Evolutionary conservation across 1,140 invertebrate genomes (phyloP), one percentile per base, ranked within the genome.

Genomic region (Drosophila mauritiana): DNA sequence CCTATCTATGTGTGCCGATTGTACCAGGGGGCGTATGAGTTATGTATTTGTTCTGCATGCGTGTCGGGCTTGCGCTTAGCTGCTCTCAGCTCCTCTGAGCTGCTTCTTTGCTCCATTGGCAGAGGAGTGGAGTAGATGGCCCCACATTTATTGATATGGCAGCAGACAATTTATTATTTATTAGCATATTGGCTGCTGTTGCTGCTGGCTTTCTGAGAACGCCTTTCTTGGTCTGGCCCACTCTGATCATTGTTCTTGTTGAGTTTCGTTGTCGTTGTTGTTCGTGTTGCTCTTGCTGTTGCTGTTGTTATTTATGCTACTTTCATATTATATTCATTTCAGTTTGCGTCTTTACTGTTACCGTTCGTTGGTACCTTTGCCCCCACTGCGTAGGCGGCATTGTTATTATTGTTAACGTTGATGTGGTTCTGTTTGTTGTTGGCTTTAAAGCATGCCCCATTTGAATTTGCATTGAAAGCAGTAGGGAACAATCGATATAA

Each of bases 131-230:
- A 15, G 51, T 43, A 57, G 49, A 37, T 78, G 61, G 43, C 49
- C 52, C 56, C 62, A 64, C 72, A 79, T 89, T 89, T 80, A 89
- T 89, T 89, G 77, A 89, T 89, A 89, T 89, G 83, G 68, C 79
- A 89, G 80, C 77, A 84, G 68, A 72, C 73, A 75, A 89, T 89
- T 84, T 89, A 89, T 89, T 89, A 89, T 89, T 89, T 89, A 89
- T 89, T 89, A 90, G 64, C 76, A 89, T 84, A 89, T 89, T 84
- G 51, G 65, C 70, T 67, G 72, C 55, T 56, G 45, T 15, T 51
- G 34, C 36, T 65, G 25, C 27, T 61, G 40, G 53, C 61, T 63
- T 34, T 63, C 27, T 25, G 11, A 27, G 65, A 6, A 20, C 40
- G 34, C 31, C 46, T 20, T 42, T 43, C 17, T 43, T 57, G 34